Evolutionary conservation across 2,888 invertebrate species (phyloP).

Genomic region (Encarsia formosa): DNA sequence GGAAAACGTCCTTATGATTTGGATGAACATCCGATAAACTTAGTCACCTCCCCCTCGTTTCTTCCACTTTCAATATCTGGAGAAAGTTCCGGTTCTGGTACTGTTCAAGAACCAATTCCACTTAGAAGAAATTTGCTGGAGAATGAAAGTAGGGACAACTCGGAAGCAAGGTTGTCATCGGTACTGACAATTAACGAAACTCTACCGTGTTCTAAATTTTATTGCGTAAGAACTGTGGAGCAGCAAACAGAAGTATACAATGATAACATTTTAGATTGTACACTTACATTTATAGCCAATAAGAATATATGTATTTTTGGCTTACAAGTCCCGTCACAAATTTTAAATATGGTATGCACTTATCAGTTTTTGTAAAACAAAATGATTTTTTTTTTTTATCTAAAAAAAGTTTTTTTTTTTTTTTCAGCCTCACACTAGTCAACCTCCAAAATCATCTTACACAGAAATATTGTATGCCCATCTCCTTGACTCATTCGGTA

Average conservation of each 20-base stretch:
- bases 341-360: constrained; percentile 37
- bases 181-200: constrained; percentile 9
- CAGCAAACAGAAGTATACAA: constrained; percentile 72
- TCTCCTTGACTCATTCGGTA: constrained; percentile 74
- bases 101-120: constrained; percentile 7
- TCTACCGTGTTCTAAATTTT: constrained; percentile 55
- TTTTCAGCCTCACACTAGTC: constrained; percentile 27
- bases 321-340: constrained; percentile 73
- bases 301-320: constrained; percentile 75
- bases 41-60: constrained; percentile 20
- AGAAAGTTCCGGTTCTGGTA: constrained; percentile 6
- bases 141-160: constrained; percentile 9
- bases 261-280: constrained; percentile 71
- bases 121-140: constrained; percentile 7
- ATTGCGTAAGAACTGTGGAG: constrained; percentile 65
- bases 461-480: constrained; percentile 78
- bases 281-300: constrained; percentile 75
- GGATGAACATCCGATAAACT: constrained; percentile 23
- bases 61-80: constrained; percentile 11
- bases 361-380: not conserved
- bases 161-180: constrained; percentile 6
- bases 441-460: constrained; percentile 51
- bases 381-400: not conserved
- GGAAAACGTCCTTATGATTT: constrained; percentile 17
- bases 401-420: not conserved